Evolutionary conservation across 2,113 vertebrate genomes (phyloP).

Genomic region (Labrus mixtus): DNA sequence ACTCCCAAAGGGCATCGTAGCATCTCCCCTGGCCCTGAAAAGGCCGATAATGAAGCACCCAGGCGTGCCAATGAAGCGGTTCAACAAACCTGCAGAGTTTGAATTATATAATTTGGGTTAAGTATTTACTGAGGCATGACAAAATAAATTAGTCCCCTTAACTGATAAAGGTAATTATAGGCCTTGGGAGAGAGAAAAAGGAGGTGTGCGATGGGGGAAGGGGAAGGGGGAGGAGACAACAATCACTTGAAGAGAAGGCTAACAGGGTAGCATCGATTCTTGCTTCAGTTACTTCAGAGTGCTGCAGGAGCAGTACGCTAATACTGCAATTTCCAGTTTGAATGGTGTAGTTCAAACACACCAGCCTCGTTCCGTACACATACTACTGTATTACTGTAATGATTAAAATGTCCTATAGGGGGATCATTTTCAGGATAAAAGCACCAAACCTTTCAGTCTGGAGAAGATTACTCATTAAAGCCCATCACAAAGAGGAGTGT

Average conservation of each 20-base stretch:
- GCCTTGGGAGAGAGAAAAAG: conserved; percentile 31
- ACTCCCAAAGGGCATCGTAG: conserved; percentile 62
- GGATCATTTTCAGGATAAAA: neutral
- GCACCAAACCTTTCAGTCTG: neutral
- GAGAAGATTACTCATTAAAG: neutral
- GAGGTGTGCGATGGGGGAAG: conserved; percentile 7
- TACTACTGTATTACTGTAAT: neutral
- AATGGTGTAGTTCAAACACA: neutral
- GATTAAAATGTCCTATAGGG: neutral
- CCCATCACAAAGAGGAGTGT: neutral
- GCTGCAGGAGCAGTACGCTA: conserved; percentile 1
- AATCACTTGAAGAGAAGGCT: conserved; percentile 32
- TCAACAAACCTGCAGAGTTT: conserved; percentile 47
- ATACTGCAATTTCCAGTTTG: neutral
- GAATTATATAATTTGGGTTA: conserved; percentile 79
- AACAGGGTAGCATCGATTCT: conserved; percentile 2
- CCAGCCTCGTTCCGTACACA: neutral
- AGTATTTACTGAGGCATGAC: conserved; percentile 78
- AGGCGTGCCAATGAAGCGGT: conserved; percentile 54
- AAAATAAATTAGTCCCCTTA: conserved; percentile 81
- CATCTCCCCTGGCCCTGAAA: conserved; percentile 44
- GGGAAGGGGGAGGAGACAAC: neutral
- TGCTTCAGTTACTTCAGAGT: conserved; percentile 25
- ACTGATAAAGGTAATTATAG: conserved; percentile 81
- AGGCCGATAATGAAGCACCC: conserved; percentile 72